Evolutionary conservation across 2,888 invertebrate genomes (phyloP), one percentile per base, ranked within the genome.

Genomic region (Epinotia bilunana): DNA sequence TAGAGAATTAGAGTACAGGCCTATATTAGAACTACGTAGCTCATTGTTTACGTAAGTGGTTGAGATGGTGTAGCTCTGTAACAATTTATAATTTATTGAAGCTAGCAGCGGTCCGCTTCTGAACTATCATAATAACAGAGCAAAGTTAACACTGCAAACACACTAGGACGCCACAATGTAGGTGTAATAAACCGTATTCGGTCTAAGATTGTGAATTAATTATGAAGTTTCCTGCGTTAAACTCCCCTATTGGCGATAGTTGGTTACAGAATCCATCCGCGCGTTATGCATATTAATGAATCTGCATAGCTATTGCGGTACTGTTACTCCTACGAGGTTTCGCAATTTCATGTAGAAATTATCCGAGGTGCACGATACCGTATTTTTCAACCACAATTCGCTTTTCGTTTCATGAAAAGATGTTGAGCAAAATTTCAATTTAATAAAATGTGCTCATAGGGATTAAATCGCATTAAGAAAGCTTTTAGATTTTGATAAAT

Each of bases 201-300:
- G 86, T 84, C 83, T 86, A 85, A 89, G 88, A 88, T 90, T 87
- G 84, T 88, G 91, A 90, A 91, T 93, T 92, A 88, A 90, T 91
- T 91, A 90, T 83, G 81, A 88, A 91, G 88, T 91, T 90, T 86
- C 83, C 88, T 87, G 89, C 88, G 90, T 89, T 88, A 88, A 85
- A 82, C 83, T 80, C 80, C 82, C 81, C 83, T 86, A 89, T 89
- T 87, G 89, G 84, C 86, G 85, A 89, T 90, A 88, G 88, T 85
- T 84, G 82, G 85, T 85, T 87, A 84, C 86, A 84, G 82, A 82
- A 86, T 85, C 84, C 83, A 88, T 87, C 87, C 87, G 84, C 83
- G 85, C 87, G 90, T 85, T 88, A 91, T 92, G 89, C 90, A 93
- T 93, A 91, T 91, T 93, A 90, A 92, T 91, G 85, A 88, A 71